A percentile compares a stretch with the other conserved stretches of the same genome.
phyloP scores from a whole-genome alignment of 1,140 invertebrate species.

The Platyscapa corneri region DNA sequence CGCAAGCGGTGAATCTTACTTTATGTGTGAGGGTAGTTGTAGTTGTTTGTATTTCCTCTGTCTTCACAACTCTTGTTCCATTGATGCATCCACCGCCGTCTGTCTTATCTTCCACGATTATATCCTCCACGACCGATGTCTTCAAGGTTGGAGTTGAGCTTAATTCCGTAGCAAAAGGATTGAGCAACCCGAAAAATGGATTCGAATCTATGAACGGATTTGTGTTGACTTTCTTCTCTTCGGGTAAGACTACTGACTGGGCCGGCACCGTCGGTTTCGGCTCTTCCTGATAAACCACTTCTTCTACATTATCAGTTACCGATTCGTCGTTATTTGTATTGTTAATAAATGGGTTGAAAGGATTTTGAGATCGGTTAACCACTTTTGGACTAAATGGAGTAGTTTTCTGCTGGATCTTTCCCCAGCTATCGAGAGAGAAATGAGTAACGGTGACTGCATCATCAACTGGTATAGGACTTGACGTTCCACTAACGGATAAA shows the following conservation, averaged over 20 bases:
- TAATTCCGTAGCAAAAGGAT: conserved; percentile 65
- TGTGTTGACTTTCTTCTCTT: conserved; percentile 71
- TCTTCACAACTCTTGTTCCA: conserved; percentile 65
- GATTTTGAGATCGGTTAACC: conserved; percentile 69
- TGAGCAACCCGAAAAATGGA: conserved; percentile 72
- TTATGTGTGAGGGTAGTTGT: conserved; percentile 68
- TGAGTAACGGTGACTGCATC: conserved; percentile 73
- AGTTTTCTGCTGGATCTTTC: conserved; percentile 71
- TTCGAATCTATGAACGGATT: conserved; percentile 77
- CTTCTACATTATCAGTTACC: conserved; percentile 43
- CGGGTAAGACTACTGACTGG: conserved; percentile 50
- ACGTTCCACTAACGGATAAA: conserved; percentile 76
- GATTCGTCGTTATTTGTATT: conserved; percentile 15
- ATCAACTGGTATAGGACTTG: conserved; percentile 63
- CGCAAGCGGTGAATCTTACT: conserved; percentile 61
- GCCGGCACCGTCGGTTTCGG: conserved; percentile 53
- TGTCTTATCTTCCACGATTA: conserved; percentile 15
- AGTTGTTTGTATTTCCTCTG: conserved; percentile 68
- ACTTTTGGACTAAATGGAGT: conserved; percentile 69
- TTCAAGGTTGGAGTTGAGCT: conserved; percentile 31
- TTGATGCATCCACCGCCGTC: conserved; percentile 54
- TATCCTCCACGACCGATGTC: conserved; percentile 6
- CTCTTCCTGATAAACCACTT: conserved; percentile 43
- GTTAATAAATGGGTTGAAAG: conserved; percentile 71
- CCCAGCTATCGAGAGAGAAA: conserved; percentile 72